Percentiles rank a stretch among this genome's conserved stretches.
phyloP scores from a whole-genome alignment of 2,113 vertebrate genomes.

The Macroglossus sobrinus region DNA sequence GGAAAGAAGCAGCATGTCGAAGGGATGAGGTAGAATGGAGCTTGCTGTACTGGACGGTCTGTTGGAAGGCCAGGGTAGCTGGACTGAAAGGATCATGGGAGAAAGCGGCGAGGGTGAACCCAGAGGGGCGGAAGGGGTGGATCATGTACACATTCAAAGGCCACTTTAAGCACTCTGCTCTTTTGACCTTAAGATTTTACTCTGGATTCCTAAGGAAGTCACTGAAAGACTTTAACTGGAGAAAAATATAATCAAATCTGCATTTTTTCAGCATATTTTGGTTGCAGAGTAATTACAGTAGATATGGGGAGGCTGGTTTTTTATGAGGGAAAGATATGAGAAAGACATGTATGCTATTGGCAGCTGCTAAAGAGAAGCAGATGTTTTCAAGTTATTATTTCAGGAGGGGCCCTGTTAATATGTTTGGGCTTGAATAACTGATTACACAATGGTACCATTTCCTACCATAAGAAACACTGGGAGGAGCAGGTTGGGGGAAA shows the following conservation, averaged over 20 bases:
- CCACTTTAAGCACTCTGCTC: not conserved
- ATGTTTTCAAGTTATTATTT: not conserved
- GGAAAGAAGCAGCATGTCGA: not conserved
- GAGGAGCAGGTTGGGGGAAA: not conserved
- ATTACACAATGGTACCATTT: not conserved
- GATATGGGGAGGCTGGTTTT: not conserved
- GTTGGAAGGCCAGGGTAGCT: not conserved
- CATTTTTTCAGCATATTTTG: not conserved
- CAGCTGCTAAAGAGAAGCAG: not conserved
- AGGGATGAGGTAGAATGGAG: not conserved
- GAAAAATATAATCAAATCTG: not conserved
- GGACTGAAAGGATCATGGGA: too few relatives aligned
- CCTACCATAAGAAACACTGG: not conserved
- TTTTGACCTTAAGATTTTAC: not conserved
- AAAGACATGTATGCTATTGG: not conserved
- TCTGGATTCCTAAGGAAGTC: not conserved
- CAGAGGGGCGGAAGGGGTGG: not conserved
- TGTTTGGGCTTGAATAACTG: not conserved
- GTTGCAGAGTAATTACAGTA: not conserved
- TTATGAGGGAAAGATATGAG: not conserved
- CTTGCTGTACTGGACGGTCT: not conserved
- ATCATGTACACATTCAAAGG: not conserved
- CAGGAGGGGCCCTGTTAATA: not conserved
- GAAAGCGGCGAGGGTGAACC: not conserved
- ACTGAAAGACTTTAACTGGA: not conserved